A percentile compares a stretch with the other conserved stretches of the same genome.
Evolutionary conservation across 2,797 vertebrate species (phyloP).

Genomic region (Perodicticus potto): DNA sequence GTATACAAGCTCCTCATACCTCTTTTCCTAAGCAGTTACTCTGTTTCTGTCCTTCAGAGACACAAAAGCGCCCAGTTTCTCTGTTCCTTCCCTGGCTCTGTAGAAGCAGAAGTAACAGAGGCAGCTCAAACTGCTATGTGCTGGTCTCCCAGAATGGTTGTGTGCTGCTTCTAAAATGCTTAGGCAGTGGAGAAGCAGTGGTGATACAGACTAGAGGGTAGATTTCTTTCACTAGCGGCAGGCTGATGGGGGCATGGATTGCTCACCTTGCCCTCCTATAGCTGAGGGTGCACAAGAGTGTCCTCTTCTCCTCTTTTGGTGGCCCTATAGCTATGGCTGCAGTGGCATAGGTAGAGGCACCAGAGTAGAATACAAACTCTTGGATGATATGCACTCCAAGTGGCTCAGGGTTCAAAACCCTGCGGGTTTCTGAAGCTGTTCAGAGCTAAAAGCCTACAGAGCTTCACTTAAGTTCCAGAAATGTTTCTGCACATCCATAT

Average conservation of each 20-base stretch:
- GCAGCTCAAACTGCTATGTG: not conserved
- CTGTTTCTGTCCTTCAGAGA: not conserved
- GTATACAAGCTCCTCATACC: not conserved
- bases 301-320: not conserved
- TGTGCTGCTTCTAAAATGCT: not conserved
- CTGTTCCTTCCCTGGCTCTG: not conserved
- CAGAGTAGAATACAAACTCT: not conserved
- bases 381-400: not conserved
- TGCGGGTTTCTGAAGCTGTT: not conserved
- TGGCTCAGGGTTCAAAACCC: not conserved
- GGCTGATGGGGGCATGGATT: not conserved
- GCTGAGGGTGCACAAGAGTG: not conserved
- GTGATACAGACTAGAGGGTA: not conserved
- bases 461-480: not conserved
- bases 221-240: not conserved
- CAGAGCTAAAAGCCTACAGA: not conserved
- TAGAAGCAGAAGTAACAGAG: not conserved
- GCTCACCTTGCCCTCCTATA: not conserved
- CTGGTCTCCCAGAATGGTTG: not conserved
- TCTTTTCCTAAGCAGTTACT: not conserved
- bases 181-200: not conserved
- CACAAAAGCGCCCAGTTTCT: not conserved
- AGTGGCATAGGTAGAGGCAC: not conserved
- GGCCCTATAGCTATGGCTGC: not conserved
- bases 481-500: not conserved